Evolutionary conservation across 1,140 invertebrate species (phyloP).

Genomic region (Drosophila arizonae): DNA sequence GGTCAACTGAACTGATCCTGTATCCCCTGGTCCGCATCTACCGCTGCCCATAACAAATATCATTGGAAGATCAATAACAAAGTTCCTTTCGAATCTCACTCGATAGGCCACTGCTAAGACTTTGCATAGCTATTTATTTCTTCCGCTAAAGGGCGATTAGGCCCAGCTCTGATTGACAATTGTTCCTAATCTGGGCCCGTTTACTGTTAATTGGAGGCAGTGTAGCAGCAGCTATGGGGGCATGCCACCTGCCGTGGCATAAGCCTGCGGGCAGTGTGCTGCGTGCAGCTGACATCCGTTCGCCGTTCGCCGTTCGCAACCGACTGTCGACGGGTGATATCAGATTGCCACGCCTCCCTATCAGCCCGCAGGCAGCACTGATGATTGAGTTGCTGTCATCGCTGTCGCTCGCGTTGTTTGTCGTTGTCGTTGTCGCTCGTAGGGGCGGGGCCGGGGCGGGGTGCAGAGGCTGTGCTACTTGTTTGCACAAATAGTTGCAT

Average conservation of each 20-base stretch:
- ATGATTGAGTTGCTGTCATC: slow-evolving; percentile 50
- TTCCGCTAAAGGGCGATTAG: not conserved
- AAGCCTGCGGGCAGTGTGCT: slow-evolving; percentile 12
- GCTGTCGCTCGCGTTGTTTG: slow-evolving; percentile 14
- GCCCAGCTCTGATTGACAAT: not conserved
- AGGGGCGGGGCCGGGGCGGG: not conserved
- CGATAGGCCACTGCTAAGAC: too few relatives aligned
- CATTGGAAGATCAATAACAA: too few relatives aligned
- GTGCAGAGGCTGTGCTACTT: slow-evolving; percentile 34
- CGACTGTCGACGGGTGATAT: slow-evolving; percentile 22
- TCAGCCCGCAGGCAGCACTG: slow-evolving; percentile 1
- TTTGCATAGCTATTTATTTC: too few relatives aligned
- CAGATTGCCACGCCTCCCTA: slow-evolving; percentile 4
- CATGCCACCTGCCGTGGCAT: slow-evolving; percentile 10
- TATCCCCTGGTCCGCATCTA: too few relatives aligned
- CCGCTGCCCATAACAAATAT: too few relatives aligned
- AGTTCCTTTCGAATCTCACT: too few relatives aligned
- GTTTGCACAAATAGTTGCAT: slow-evolving; percentile 76
- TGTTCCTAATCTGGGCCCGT: slow-evolving; percentile 21
- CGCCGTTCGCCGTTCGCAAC: not conserved
- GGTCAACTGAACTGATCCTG: too few relatives aligned
- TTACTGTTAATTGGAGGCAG: not conserved
- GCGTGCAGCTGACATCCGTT: slow-evolving; percentile 26
- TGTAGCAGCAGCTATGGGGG: slow-evolving; percentile 1
- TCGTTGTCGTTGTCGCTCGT: not conserved